Percentiles rank a stretch among this genome's conserved stretches.
Evolutionary conservation across 2,113 vertebrate species (phyloP).

Genomic region (Paramisgurnus dabryanus): DNA sequence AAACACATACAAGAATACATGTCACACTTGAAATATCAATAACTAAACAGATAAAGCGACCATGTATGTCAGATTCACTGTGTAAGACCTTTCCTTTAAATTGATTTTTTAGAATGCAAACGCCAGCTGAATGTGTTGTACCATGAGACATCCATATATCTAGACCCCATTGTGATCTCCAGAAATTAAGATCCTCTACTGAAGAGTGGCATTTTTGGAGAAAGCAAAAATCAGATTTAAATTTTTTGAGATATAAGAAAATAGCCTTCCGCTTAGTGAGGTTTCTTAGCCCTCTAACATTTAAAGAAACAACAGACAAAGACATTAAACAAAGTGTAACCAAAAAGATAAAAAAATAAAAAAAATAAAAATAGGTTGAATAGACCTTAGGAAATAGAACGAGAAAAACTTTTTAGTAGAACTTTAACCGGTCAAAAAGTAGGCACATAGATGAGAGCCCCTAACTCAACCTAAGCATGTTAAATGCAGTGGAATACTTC

Average conservation of each 20-base stretch:
- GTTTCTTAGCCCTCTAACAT: conserved; percentile 2
- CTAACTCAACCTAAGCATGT: not conserved
- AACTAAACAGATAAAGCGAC: not conserved
- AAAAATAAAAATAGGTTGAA: not conserved
- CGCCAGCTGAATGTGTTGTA: not conserved
- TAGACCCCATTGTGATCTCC: not conserved
- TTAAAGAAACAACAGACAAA: conserved; percentile 1
- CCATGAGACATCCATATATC: not conserved
- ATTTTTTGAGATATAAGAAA: conserved; percentile 5
- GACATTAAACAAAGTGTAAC: not conserved
- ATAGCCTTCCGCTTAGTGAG: not conserved
- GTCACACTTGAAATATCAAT: not conserved
- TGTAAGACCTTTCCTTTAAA: not conserved
- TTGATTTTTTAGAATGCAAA: not conserved
- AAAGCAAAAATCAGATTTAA: not conserved
- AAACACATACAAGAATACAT: not conserved
- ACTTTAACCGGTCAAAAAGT: not conserved
- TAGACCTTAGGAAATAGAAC: not conserved
- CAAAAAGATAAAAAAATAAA: not conserved
- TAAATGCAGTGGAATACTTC: not conserved
- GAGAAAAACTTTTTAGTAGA: not conserved
- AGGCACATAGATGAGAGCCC: not conserved
- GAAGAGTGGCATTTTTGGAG: not conserved
- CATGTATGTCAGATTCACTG: not conserved
- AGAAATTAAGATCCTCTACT: not conserved